These are phyloP conservation scores for Synergus laeviventris DNA, from an alignment of 2,888 invertebrate species.

Conservation along the genomic window DNA sequence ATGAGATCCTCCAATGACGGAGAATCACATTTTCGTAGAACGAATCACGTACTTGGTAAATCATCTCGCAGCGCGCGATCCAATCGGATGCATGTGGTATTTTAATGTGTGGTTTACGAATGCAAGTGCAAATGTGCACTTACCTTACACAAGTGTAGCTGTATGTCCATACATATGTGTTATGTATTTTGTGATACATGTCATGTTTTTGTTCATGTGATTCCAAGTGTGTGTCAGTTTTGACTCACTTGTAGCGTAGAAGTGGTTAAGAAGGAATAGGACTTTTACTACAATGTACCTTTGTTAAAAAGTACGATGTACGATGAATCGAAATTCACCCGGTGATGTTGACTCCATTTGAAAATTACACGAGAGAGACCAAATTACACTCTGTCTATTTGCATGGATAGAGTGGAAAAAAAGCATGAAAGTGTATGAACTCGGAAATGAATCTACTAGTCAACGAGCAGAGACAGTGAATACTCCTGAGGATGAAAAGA, in stretches of 20 bases:
- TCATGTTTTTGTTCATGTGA: neutral
- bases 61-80: neutral
- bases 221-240: neutral
- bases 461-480: too few species aligned
- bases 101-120: slow-evolving; percentile 6
- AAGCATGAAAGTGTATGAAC: too few species aligned
- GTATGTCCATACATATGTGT: too few species aligned
- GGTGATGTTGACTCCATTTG: neutral
- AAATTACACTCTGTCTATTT: too few species aligned
- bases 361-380: neutral
- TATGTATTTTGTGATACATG: too few species aligned
- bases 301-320: neutral
- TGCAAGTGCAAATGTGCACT: neutral
- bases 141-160: neutral
- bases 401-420: too few species aligned
- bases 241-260: neutral
- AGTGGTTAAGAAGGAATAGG: neutral
- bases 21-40: neutral
- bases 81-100: neutral
- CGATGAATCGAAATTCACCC: neutral
- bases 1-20: neutral
- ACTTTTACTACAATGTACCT: neutral
- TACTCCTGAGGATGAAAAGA: too few species aligned
- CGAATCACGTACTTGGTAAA: neutral
- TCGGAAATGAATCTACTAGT: too few species aligned